A percentile compares a stretch with the other conserved stretches of the same genome.
These are phyloP conservation scores for Gymnodraco acuticeps DNA, from an alignment of 2,797 vertebrate species.

Conservation along the genomic window DNA sequence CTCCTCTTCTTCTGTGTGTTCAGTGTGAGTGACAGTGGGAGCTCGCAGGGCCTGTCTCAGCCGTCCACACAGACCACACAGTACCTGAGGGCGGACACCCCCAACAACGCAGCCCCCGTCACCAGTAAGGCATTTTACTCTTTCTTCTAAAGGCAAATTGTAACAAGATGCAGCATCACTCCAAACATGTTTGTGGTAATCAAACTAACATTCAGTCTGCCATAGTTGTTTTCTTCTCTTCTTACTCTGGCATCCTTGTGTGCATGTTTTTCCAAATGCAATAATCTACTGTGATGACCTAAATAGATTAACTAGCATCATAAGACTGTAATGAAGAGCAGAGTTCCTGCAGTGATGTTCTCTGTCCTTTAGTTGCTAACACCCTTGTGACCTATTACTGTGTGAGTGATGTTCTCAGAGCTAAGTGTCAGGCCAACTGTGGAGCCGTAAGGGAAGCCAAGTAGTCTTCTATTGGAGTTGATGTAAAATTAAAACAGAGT, in stretches of 20 bases:
- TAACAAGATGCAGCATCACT: not conserved
- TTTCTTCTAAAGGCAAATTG: not conserved
- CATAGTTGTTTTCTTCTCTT: constrained; percentile 10
- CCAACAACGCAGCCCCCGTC: constrained; percentile 96
- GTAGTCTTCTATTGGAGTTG: constrained; percentile 15
- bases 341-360: constrained; percentile 31
- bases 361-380: constrained; percentile 15
- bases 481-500: constrained; percentile 26
- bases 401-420: constrained; percentile 17
- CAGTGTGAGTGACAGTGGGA: constrained; percentile 96
- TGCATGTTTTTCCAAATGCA: constrained; percentile 71
- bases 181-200: not conserved
- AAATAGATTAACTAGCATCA: constrained; percentile 74
- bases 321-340: constrained; percentile 63
- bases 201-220: not conserved
- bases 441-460: constrained; percentile 20
- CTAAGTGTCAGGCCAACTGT: constrained; percentile 24
- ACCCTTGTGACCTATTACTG: constrained; percentile 41
- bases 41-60: constrained; percentile 97
- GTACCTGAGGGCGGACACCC: constrained; percentile 97
- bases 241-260: constrained; percentile 35
- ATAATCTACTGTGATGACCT: constrained; percentile 68
- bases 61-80: constrained; percentile 99
- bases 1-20: constrained; percentile 27
- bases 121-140: constrained; percentile 92